phyloP scores from a whole-genome alignment of 1,140 invertebrate genomes.

The Neocloeon triangulifer region DNA sequence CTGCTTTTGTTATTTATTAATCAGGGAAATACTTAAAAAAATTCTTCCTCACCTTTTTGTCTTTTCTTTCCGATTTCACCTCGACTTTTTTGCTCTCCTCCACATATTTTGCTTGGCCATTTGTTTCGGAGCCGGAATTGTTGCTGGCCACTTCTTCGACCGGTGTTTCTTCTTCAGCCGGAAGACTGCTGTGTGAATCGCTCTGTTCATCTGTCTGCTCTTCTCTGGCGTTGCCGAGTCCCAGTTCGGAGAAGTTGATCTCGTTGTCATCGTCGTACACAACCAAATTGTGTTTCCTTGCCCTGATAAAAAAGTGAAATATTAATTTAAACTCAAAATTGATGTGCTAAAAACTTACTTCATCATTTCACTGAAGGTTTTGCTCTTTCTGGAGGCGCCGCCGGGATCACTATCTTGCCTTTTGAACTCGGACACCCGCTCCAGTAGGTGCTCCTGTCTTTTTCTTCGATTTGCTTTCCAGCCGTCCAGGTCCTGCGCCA shows the following conservation, averaged over 20 bases:
- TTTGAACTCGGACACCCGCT: slow-evolving; percentile 69
- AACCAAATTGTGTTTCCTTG: slow-evolving; percentile 29
- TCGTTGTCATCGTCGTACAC: slow-evolving; percentile 54
- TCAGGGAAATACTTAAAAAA: too few relatives aligned
- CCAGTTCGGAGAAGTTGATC: slow-evolving; percentile 60
- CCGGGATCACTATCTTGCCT: slow-evolving; percentile 48
- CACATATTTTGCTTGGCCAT: too few relatives aligned
- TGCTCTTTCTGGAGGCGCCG: slow-evolving; percentile 42
- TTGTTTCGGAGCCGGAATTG: too few relatives aligned
- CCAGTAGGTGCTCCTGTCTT: slow-evolving; percentile 70
- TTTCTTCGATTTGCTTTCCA: slow-evolving; percentile 82
- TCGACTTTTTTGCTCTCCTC: too few relatives aligned
- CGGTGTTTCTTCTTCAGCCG: too few relatives aligned
- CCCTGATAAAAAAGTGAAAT: slow-evolving; percentile 16
- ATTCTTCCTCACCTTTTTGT: slow-evolving; percentile 24
- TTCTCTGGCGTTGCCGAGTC: slow-evolving; percentile 54
- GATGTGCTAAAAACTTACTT: slow-evolving; percentile 20
- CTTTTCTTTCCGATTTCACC: slow-evolving; percentile 8
- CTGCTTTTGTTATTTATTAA: too few relatives aligned
- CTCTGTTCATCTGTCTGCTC: slow-evolving; percentile 42
- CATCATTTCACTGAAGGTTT: slow-evolving; percentile 87
- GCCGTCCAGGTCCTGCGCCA: slow-evolving; percentile 78
- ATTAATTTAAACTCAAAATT: neutral
- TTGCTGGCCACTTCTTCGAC: too few relatives aligned
- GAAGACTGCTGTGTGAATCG: slow-evolving; percentile 40